Evolutionary conservation across 2,113 vertebrate species (phyloP).

Genomic region (Esox niger): DNA sequence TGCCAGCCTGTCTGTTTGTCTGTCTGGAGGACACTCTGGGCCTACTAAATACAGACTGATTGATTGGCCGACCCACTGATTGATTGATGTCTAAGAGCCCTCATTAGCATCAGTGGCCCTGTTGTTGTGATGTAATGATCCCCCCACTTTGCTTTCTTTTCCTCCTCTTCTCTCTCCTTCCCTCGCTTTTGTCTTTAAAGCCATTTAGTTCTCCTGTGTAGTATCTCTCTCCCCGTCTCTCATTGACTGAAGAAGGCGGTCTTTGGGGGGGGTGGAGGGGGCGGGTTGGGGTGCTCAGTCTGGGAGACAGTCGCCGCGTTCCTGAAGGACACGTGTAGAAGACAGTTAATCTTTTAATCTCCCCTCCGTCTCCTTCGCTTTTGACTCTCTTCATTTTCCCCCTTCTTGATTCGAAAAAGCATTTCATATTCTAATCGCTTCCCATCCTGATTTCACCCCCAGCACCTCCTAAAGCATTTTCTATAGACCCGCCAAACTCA

Average conservation of each 20-base stretch:
- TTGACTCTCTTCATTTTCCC: constrained; percentile 45
- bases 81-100: constrained; percentile 47
- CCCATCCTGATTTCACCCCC: constrained; percentile 41
- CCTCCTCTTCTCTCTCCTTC: neutral
- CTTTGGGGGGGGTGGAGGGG: neutral
- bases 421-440: constrained; percentile 72
- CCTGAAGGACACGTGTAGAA: constrained; percentile 59
- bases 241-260: constrained; percentile 42
- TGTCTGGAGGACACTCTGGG: constrained; percentile 29
- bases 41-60: constrained; percentile 52
- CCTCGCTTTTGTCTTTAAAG: neutral
- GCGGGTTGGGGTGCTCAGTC: constrained; percentile 24
- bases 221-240: constrained; percentile 19
- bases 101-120: constrained; percentile 31
- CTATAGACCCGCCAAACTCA: constrained; percentile 60
- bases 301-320: constrained; percentile 48
- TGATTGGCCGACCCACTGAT: constrained; percentile 47
- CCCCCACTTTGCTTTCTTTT: neutral
- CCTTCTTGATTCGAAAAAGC: constrained; percentile 61
- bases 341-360: constrained; percentile 75
- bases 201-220: constrained; percentile 28
- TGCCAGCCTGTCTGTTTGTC: constrained; percentile 26
- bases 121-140: constrained; percentile 49
- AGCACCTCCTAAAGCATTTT: constrained; percentile 44
- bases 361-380: constrained; percentile 57